Base-by-base conservation (phyloP, 1,140 invertebrate species). In the Hesperophylax magnus region DNA sequence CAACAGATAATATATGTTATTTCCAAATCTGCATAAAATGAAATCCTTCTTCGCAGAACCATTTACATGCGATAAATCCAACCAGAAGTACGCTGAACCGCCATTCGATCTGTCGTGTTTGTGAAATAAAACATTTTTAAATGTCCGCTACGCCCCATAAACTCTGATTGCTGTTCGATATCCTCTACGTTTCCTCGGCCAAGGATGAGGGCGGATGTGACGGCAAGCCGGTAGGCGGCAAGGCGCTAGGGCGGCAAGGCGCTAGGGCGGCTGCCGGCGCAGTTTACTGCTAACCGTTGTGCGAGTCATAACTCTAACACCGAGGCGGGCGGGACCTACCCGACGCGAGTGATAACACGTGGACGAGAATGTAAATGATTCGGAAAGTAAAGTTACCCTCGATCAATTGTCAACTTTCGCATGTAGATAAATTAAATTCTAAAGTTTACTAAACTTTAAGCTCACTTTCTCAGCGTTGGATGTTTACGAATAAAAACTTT, bases 211-310 rank as follows among this genome's bases (percentile, higher is more conserved):
- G 54, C 71, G 52, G 71, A n/a, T 9, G 6, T 17, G 2, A 22
- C 14, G 27, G n/a, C 52, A 11, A 1, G 22, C 31, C 15, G 58
- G 24, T n/a, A n/a, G 71, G 54, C 52, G 52, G 52, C 15, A 71
- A 47, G 67, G 69, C 69, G 69, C 47, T n/a, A 31, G 3, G 34
- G 27, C 39, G 34, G 34, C 34, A 34, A 34, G 34, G 34, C 31
- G 63, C 1, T 27, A 31, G 52, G 18, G 69, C 34, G 53, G 71
- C 9, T n/a, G 15, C 71, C 20, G 18, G 18, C 18, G 11, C 71
- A 75, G 71, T 75, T 20, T 58, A 75, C 24, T 14, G 52, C 52
- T 27, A 75, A 75, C 71, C 71, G 71, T 75, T 54, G 71, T n/a
- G 53, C 71, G 52, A 20, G 52, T n/a, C 18, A 75, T 75, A 75